Evolutionary conservation across 2,888 invertebrate genomes (phyloP).

Genomic region (Tromatobia lineatoria): DNA sequence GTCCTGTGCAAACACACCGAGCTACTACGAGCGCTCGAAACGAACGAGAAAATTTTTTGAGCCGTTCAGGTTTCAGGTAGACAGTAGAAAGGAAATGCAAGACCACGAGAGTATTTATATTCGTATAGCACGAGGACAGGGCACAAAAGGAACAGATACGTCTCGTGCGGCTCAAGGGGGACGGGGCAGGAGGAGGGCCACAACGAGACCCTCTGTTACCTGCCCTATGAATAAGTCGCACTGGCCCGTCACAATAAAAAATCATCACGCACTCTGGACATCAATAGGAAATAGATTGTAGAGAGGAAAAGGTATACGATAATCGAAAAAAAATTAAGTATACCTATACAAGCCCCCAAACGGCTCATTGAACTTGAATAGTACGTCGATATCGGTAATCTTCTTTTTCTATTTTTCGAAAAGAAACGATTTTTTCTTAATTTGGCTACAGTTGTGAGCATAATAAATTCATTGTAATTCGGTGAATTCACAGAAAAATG

Average conservation of each 20-base stretch:
- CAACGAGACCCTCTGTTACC: slow-evolving; percentile 34
- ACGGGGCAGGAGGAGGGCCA: neutral
- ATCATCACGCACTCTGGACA: slow-evolving; percentile 14
- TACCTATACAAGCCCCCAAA: slow-evolving; percentile 13
- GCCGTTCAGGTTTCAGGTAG: slow-evolving; percentile 25
- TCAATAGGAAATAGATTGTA: slow-evolving; percentile 39
- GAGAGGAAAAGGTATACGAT: neutral
- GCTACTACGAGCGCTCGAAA: slow-evolving; percentile 24
- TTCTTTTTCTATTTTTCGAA: neutral
- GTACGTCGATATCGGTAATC: neutral
- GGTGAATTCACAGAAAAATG: too few species aligned
- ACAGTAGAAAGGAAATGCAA: slow-evolving; percentile 23
- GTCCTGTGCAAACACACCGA: slow-evolving; percentile 69
- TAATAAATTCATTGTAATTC: neutral
- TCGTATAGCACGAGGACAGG: slow-evolving; percentile 43
- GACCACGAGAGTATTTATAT: neutral
- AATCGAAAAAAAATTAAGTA: slow-evolving; percentile 25
- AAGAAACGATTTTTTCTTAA: neutral
- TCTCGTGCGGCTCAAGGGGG: slow-evolving; percentile 11
- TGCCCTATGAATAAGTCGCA: slow-evolving; percentile 13
- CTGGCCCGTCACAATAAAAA: neutral
- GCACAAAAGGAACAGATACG: slow-evolving; percentile 38
- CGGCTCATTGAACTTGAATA: slow-evolving; percentile 34
- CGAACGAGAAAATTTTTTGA: slow-evolving; percentile 48
- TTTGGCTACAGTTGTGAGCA: neutral